Evolutionary conservation across 2,888 invertebrate species (phyloP).

Genomic region (Eupithecia inturbata): DNA sequence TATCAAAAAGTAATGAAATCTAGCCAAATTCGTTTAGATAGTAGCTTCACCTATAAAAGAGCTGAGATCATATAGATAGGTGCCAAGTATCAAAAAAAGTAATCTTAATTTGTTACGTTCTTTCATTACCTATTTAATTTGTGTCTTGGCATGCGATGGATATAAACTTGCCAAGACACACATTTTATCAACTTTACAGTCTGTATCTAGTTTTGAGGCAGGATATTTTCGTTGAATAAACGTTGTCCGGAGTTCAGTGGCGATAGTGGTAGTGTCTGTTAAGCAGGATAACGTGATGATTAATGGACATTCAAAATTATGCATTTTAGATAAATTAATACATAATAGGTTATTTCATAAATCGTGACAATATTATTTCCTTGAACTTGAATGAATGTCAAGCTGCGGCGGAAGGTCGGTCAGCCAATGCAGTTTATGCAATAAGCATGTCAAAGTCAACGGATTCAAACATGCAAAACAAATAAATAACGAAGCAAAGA

Average conservation of each 20-base stretch:
- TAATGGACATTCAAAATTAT: background rate
- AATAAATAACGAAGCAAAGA: conserved; percentile 19
- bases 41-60: too few relatives aligned
- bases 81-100: too few relatives aligned
- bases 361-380: conserved; percentile 8
- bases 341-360: background rate
- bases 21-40: too few relatives aligned
- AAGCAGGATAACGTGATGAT: background rate
- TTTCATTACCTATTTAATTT: too few relatives aligned
- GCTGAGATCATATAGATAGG: too few relatives aligned
- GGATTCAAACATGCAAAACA: background rate
- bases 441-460: conserved; percentile 13
- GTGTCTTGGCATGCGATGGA: too few relatives aligned
- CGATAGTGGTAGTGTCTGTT: background rate
- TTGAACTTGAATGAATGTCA: conserved; percentile 17
- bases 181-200: conserved; percentile 28
- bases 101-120: too few relatives aligned
- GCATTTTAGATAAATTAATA: background rate
- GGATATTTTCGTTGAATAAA: conserved; percentile 10
- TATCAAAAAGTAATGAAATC: too few relatives aligned
- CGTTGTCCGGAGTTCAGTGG: background rate
- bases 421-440: conserved; percentile 14
- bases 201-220: conserved; percentile 13
- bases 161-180: too few relatives aligned
- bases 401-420: conserved; percentile 5